Conservation (phyloP, 2,113 vertebrate genomes). For the Plotosus lineatus region DNA sequence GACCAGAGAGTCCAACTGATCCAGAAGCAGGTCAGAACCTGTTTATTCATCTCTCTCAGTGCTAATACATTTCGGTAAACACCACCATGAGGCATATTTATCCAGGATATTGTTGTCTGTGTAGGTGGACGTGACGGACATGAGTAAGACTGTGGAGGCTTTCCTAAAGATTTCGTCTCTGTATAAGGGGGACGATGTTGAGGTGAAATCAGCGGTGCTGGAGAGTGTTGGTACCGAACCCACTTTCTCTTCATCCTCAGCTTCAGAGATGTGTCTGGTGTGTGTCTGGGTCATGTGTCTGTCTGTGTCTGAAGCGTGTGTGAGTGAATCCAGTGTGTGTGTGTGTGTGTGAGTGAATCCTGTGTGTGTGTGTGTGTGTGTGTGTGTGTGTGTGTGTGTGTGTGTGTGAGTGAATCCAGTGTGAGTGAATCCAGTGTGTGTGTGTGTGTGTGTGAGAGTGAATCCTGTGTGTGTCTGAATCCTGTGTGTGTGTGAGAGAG, state of each 20-base stretch:
- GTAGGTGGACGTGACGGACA: slow-evolving; percentile 85
- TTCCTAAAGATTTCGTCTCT: slow-evolving; percentile 92
- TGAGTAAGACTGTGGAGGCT: slow-evolving; percentile 80
- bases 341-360: too few species aligned
- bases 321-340: too few species aligned
- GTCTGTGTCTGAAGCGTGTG: too few species aligned
- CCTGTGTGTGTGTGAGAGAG: slow-evolving; percentile 72
- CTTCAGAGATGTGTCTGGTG: neutral
- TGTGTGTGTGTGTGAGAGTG: too few species aligned
- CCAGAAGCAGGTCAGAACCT: slow-evolving; percentile 81
- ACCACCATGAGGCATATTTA: neutral
- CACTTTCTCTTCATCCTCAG: neutral
- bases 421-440: too few species aligned
- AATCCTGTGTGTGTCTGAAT: neutral
- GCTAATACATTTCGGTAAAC: neutral
- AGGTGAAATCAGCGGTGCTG: slow-evolving; percentile 79
- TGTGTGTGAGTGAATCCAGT: too few species aligned
- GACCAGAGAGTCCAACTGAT: slow-evolving; percentile 82
- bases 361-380: slow-evolving; percentile 10
- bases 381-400: neutral
- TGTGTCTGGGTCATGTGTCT: neutral
- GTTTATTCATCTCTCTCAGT: neutral
- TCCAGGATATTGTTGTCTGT: neutral
- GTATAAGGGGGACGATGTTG: slow-evolving; percentile 83
- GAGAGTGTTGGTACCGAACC: slow-evolving; percentile 70